Conservation (phyloP, 2,113 vertebrate genomes). For the Blennius ocellaris region DNA sequence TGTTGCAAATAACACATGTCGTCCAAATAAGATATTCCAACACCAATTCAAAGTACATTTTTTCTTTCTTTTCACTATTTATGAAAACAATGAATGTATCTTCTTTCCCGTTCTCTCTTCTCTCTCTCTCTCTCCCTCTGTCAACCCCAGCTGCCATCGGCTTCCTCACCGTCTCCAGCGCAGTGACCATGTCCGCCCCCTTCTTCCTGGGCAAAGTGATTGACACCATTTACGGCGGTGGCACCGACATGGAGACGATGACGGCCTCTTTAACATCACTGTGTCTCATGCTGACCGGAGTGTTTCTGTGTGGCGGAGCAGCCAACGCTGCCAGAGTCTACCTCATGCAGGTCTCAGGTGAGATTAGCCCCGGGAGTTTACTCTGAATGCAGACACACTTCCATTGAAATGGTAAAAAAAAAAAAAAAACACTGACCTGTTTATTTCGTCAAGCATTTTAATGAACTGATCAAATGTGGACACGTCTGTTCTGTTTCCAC, state of each 20-base stretch:
- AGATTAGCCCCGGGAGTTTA: slow-evolving; percentile 14
- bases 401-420: neutral
- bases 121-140: neutral
- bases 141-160: slow-evolving; percentile 88
- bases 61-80: neutral
- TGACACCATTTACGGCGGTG: slow-evolving; percentile 90
- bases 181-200: slow-evolving; percentile 96
- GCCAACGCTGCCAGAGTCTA: slow-evolving; percentile 94
- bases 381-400: neutral
- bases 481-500: neutral
- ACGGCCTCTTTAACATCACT: slow-evolving; percentile 84
- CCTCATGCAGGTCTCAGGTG: slow-evolving; percentile 96
- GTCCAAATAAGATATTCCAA: too few species aligned
- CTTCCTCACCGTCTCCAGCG: slow-evolving; percentile 92
- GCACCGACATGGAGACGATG: slow-evolving; percentile 79
- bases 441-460: neutral
- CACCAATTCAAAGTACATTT: too few species aligned
- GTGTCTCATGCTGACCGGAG: slow-evolving; percentile 87
- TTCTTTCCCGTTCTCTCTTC: neutral
- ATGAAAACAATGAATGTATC: neutral
- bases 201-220: slow-evolving; percentile 96
- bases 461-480: neutral
- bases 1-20: too few species aligned
- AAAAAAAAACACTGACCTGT: neutral
- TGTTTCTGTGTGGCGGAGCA: slow-evolving; percentile 92